A percentile compares a stretch with the other conserved stretches of the same genome.
These are phyloP conservation scores for Caenorhabditis inopinata DNA, from an alignment of 1,140 invertebrate species.

Conservation along the genomic window DNA sequence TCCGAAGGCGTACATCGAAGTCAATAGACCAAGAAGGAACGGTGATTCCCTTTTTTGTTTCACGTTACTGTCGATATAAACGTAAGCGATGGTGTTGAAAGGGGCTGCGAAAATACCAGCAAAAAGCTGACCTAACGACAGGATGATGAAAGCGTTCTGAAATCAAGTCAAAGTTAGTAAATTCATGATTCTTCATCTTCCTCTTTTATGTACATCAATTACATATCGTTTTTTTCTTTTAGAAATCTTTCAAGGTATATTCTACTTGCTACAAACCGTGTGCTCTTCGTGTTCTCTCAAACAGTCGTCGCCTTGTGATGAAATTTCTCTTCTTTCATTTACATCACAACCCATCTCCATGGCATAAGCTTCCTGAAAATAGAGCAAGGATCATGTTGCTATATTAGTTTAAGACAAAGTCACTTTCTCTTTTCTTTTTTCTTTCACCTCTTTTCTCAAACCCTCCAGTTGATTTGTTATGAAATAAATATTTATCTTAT, in stretches of 20 bases:
- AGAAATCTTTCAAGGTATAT: background rate
- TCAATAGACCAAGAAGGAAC: conserved; percentile 33
- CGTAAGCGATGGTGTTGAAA: conserved; percentile 46
- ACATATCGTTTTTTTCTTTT: background rate
- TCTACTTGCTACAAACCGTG: background rate
- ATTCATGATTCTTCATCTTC: too few species aligned
- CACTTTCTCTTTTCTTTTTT: too few species aligned
- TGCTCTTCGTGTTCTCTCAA: conserved; percentile 30
- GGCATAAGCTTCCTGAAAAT: conserved; percentile 25
- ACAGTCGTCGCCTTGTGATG: conserved; percentile 29
- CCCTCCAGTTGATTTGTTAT: too few species aligned
- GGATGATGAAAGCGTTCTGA: conserved; percentile 34
- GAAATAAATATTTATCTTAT: too few species aligned
- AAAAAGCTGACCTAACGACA: conserved; percentile 32
- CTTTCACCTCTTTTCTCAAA: too few species aligned
- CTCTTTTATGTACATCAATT: too few species aligned
- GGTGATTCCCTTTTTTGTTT: conserved; percentile 40
- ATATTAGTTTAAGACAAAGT: too few species aligned
- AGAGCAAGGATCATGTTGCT: too few species aligned
- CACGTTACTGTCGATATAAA: conserved; percentile 43
- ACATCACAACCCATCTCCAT: conserved; percentile 29
- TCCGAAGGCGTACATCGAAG: conserved; percentile 44
- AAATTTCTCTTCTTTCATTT: background rate
- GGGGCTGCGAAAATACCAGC: conserved; percentile 38
- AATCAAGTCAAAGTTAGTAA: too few species aligned